These are phyloP conservation scores for Drosophila aldrichi DNA, from an alignment of 2,888 invertebrate genomes.

Conservation along the genomic window DNA sequence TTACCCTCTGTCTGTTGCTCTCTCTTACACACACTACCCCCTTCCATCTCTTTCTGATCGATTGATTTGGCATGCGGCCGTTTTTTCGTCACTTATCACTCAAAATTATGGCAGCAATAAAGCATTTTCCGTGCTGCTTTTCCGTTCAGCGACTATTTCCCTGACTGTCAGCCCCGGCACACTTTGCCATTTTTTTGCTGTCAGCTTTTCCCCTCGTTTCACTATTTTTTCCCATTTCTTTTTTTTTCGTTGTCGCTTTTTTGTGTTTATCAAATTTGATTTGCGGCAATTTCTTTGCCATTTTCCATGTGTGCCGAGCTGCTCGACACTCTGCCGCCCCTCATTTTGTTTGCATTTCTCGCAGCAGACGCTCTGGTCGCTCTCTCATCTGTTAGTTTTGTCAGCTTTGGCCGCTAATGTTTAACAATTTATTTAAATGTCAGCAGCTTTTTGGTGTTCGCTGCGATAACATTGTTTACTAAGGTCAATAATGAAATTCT, in stretches of 20 bases:
- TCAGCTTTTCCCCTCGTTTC: conserved; percentile 70
- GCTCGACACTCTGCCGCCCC: conserved; percentile 29
- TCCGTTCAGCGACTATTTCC: conserved; percentile 40
- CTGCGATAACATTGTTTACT: conserved; percentile 39
- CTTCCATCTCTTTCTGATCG: conserved; percentile 36
- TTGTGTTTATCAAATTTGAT: conserved; percentile 82
- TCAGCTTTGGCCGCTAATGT: conserved; percentile 62
- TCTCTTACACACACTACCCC: conserved; percentile 18
- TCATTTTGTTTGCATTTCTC: conserved; percentile 41
- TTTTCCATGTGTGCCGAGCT: conserved; percentile 65
- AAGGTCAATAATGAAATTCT: conserved; percentile 5
- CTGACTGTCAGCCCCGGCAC: conserved; percentile 70
- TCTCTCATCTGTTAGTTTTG: conserved; percentile 66
- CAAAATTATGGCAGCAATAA: conserved; percentile 83
- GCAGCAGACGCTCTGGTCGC: not conserved
- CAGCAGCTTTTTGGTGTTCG: conserved; percentile 60
- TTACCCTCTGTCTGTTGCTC: conserved; percentile 26
- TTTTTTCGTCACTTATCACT: conserved; percentile 81
- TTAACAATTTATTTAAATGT: conserved; percentile 80
- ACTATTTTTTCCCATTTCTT: conserved; percentile 48
- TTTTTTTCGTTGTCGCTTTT: conserved; percentile 46
- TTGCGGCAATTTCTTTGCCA: conserved; percentile 79
- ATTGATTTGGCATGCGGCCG: conserved; percentile 70
- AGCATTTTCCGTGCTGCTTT: conserved; percentile 72
- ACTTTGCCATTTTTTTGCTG: conserved; percentile 79